These are phyloP conservation scores for Heliconius hewitsoni DNA, from an alignment of 1,140 invertebrate genomes.

Conservation along the genomic window DNA sequence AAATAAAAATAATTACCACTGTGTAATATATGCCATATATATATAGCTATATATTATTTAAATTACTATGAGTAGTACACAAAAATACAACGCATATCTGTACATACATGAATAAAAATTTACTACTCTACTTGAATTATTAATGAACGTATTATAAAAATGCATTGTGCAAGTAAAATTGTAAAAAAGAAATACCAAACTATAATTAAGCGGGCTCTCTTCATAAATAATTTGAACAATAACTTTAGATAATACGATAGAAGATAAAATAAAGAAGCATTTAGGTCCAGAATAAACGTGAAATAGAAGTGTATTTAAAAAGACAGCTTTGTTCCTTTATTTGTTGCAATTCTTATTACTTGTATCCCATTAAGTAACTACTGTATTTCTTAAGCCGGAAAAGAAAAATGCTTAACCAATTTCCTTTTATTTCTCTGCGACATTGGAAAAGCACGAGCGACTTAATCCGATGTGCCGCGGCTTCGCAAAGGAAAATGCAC, in stretches of 20 bases:
- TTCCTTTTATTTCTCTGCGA: slow-evolving; percentile 53
- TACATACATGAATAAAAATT: background rate
- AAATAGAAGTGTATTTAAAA: background rate
- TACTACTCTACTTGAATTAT: background rate
- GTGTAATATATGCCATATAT: too few species aligned
- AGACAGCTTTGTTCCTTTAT: slow-evolving; percentile 2
- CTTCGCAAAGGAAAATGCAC: slow-evolving; percentile 57
- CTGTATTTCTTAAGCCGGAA: slow-evolving; percentile 31
- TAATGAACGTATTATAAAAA: background rate
- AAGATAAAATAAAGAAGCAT: background rate
- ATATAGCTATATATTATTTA: too few species aligned
- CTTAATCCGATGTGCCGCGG: slow-evolving; percentile 56
- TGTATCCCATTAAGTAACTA: slow-evolving; percentile 34
- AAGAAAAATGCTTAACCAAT: slow-evolving; percentile 60
- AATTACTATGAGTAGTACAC: too few species aligned
- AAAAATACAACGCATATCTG: too few species aligned
- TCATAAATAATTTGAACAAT: background rate
- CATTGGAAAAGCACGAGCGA: slow-evolving; percentile 50
- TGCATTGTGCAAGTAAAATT: background rate
- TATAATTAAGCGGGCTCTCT: background rate
- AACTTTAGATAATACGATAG: background rate
- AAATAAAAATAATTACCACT: too few species aligned
- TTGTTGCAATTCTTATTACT: slow-evolving; percentile 14
- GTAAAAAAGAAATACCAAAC: background rate
- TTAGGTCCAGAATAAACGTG: slow-evolving; percentile 5